Evolutionary conservation across 2,888 invertebrate species (phyloP), one percentile per base, ranked within the genome.

Genomic region (Chrysolina haemoptera): DNA sequence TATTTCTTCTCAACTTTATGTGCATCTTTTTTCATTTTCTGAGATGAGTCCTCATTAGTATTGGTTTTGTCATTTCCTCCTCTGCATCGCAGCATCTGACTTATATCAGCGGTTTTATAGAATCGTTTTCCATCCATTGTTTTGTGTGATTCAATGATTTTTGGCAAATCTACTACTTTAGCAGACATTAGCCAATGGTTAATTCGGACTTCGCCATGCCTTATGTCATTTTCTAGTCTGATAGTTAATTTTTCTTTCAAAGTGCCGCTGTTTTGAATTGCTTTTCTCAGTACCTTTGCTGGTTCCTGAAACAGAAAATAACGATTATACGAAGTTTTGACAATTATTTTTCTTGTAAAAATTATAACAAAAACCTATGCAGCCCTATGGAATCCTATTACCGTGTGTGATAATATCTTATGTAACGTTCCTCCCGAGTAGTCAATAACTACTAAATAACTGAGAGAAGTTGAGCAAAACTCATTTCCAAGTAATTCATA

Each of bases 61-160:
- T 92, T 89, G 4, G 92, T 90, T 81, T 91, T 92, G 84, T 97
- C 96, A 27, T 95, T 95, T 82, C 97, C 97, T 81, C 95, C 95
- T 88, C 94, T 95, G 83, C 97, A 97, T 70, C 96, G 90, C 91
- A 98, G 92, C 89, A 94, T 90, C 90, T 98, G 99, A 83, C 96
- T 96, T 76, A 99, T 93, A 87, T 99, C 99, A 0, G 98, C 97
- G 0, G 98, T 96, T 90, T 99, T 99, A 86, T 99, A 99, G 83
- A 99, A 96, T 83, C 96, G 98, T 88, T 98, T 99, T 76, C 92
- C 94, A 86, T 99, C 99, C 70, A 98, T 96, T 0, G 98, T 98
- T 89, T 99, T 99, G 71, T 96, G 89, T 0, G 97, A 95, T 89
- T 99, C 98, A n/a, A 97, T 92, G 10, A 98, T 90, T 6, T 96